Conservation (phyloP, 2,113 vertebrate species). For the Gymnorhina tibicen region DNA sequence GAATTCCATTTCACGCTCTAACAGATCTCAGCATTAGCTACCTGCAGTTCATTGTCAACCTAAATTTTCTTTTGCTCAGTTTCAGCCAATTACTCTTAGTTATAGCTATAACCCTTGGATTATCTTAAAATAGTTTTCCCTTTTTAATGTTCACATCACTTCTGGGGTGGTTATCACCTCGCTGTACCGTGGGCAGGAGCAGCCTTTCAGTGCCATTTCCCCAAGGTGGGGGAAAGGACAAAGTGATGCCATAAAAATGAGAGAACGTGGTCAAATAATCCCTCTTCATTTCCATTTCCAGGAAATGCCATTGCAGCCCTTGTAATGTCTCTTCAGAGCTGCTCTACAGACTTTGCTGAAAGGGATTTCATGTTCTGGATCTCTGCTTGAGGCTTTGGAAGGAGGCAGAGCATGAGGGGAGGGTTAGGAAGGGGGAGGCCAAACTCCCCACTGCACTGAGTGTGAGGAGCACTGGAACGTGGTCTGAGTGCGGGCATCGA, state of each 20-base stretch:
- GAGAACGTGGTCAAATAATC: not conserved
- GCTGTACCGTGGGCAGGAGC: not conserved
- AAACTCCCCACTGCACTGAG: not conserved
- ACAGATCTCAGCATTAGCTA: slow-evolving; percentile 12
- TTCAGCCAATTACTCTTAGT: slow-evolving; percentile 47
- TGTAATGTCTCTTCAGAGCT: not conserved
- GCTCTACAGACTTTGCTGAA: not conserved
- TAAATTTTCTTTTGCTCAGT: slow-evolving; percentile 17
- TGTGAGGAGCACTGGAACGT: not conserved
- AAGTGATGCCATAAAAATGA: slow-evolving; percentile 17
- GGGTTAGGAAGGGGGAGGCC: not conserved
- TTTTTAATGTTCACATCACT: slow-evolving; percentile 7
- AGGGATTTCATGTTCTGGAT: not conserved
- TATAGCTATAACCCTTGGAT: not conserved
- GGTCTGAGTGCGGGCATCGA: not conserved
- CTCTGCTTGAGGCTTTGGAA: not conserved
- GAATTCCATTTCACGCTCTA: not conserved
- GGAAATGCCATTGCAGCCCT: not conserved
- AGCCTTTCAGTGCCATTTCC: not conserved
- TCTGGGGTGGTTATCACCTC: slow-evolving; percentile 4
- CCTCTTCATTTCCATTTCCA: slow-evolving; percentile 16
- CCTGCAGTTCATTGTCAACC: slow-evolving; percentile 17
- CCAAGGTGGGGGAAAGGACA: slow-evolving; percentile 21
- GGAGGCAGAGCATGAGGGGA: not conserved
- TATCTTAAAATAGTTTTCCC: not conserved